A percentile compares a stretch with the other conserved stretches of the same genome.
Conservation (phyloP, 2,888 invertebrate genomes). For the Rhaphigaster nebulosa region DNA sequence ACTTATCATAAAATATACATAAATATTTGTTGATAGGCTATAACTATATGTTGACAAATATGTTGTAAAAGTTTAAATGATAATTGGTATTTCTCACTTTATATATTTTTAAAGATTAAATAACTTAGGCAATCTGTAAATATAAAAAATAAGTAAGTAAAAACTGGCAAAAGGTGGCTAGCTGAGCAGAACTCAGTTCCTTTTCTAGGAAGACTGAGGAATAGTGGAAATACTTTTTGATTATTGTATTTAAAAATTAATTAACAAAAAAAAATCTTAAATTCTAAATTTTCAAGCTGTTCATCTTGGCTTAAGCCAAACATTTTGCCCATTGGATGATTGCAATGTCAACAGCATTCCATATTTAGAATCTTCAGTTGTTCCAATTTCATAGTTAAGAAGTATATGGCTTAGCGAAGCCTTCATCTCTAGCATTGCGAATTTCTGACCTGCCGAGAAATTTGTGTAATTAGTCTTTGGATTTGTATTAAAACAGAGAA, state of each 20-base stretch:
- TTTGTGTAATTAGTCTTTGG: background rate
- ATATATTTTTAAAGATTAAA: background rate
- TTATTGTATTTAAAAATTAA: background rate
- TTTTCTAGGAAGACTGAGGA: background rate
- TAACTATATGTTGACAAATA: background rate
- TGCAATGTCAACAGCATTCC: conserved; percentile 48
- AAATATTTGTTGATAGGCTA: too few relatives aligned
- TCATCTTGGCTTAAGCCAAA: conserved; percentile 49
- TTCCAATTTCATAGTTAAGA: conserved; percentile 50
- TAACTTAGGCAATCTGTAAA: background rate
- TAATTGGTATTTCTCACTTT: background rate
- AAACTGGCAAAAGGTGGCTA: background rate
- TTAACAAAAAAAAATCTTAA: background rate
- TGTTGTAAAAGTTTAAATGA: background rate
- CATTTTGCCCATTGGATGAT: conserved; percentile 46
- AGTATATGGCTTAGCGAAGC: conserved; percentile 46
- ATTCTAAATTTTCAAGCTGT: background rate
- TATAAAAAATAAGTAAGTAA: background rate
- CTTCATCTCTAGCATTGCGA: conserved; percentile 61
- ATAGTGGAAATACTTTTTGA: background rate
- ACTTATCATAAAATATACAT: too few relatives aligned
- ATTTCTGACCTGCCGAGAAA: conserved; percentile 59
- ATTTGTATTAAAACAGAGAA: background rate
- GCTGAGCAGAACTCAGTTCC: background rate
- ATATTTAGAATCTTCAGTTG: conserved; percentile 28